Conservation (phyloP, 2,113 vertebrate genomes). For the Zingel zingel region DNA sequence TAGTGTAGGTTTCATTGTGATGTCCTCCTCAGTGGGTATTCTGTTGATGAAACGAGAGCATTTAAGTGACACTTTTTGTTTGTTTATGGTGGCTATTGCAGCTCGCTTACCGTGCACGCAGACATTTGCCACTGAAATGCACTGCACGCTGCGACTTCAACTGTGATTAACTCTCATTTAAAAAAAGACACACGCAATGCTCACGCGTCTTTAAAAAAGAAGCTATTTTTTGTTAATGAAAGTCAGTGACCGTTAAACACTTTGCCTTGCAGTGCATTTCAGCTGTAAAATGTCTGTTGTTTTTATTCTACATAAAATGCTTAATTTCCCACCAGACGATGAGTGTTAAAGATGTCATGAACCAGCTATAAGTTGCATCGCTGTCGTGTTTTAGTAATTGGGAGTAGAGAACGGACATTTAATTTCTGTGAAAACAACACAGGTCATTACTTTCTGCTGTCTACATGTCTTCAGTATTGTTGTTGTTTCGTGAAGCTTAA, state of each 20-base stretch:
- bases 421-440: constrained; percentile 17
- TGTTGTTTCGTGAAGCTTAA: constrained; percentile 49
- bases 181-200: neutral
- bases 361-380: neutral
- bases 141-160: neutral
- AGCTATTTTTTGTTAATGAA: neutral
- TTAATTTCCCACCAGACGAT: neutral
- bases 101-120: neutral
- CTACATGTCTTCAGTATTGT: constrained; percentile 17
- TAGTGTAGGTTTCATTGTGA: neutral
- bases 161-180: neutral
- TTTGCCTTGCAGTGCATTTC: neutral
- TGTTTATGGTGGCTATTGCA: neutral
- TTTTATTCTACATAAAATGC: constrained; percentile 24
- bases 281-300: neutral
- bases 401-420: neutral
- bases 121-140: neutral
- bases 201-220: neutral
- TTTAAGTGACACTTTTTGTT: neutral
- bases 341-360: neutral
- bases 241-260: neutral
- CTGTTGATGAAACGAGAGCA: neutral
- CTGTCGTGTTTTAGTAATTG: constrained; percentile 6
- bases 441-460: constrained; percentile 23
- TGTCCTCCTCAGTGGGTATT: neutral